Conservation (phyloP, 2,888 invertebrate species). For the Oscheius sp. region DNA sequence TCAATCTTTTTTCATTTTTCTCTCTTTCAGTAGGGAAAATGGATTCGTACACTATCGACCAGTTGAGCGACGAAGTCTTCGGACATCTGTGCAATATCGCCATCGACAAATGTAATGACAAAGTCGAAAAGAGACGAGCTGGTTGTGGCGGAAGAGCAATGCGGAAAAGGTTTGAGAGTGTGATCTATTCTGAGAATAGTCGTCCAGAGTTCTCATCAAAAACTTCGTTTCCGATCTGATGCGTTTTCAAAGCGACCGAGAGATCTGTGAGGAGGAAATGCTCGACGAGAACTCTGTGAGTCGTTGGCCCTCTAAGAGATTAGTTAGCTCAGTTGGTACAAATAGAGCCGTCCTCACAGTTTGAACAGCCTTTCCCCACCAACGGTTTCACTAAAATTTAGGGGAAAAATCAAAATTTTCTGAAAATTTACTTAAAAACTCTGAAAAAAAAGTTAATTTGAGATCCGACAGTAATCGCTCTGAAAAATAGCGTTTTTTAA, state of each 20-base stretch:
- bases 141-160: conserved; percentile 57
- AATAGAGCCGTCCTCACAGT: too few relatives aligned
- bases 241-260: neutral
- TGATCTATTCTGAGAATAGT: neutral
- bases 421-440: too few relatives aligned
- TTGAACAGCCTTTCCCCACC: too few relatives aligned
- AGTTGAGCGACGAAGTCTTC: conserved; percentile 40
- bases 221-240: conserved; percentile 50
- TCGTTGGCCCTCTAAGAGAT: neutral
- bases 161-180: conserved; percentile 40
- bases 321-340: too few relatives aligned
- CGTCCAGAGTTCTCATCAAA: conserved; percentile 50
- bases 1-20: conserved; percentile 1
- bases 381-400: too few relatives aligned
- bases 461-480: too few relatives aligned
- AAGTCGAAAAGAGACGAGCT: conserved; percentile 48
- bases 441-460: too few relatives aligned
- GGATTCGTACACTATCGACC: conserved; percentile 28
- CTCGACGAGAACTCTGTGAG: neutral
- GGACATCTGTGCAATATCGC: conserved; percentile 53
- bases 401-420: too few relatives aligned
- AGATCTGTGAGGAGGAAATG: neutral
- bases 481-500: too few relatives aligned
- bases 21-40: conserved; percentile 2
- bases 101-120: conserved; percentile 56